Base-by-base conservation (phyloP, 1,140 invertebrate genomes). In the Hylyphantes graminicola region DNA sequence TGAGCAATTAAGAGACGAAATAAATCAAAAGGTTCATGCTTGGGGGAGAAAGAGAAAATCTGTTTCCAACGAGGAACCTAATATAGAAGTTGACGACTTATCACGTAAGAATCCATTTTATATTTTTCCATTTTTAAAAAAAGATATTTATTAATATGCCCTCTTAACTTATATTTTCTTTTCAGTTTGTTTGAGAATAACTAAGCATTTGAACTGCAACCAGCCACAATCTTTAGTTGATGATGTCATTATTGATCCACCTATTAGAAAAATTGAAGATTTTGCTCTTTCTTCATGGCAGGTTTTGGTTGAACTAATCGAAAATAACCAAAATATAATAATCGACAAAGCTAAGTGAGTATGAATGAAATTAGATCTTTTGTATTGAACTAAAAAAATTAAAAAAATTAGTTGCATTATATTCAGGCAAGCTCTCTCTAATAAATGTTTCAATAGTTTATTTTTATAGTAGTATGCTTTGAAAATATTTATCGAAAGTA, bases 261-360 rank as follows among this genome's bases (percentile, higher is more conserved):
- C 77, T 12, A 50, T 61, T 11, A 19, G 13, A 12, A 19, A 80
- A 50, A 80, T 80, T 50, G 67, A 68, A 13, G 65, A 80, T 48
- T 19, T 59, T 57, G 51, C 53, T 48, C 17, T 80, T 1, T 70
- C 77, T 12, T 59, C 64, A 8, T 59, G 53, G 55, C 57, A 68
- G 50, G 13, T 57, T 17, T 59, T 80, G 17, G 19, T 68, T 57
- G 9, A 70, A 17, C 67, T 80, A 7, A 80, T 80, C 59, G 77
- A 80, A 21, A 70, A 7, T n/a, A 70, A 70, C 13, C 77, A 80
- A 50, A 57, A 7, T 70, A 9, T 80, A 2, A 80, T 80, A 19
- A 70, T 80, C 70, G 77, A 80, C 8, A 80, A 70, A 61, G 77
- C 77, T 13, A 80, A 54, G 77, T 80, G 17, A 48, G 35, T 61